phyloP scores from a whole-genome alignment of 2,797 vertebrate species.

The Pitangus sulphuratus region DNA sequence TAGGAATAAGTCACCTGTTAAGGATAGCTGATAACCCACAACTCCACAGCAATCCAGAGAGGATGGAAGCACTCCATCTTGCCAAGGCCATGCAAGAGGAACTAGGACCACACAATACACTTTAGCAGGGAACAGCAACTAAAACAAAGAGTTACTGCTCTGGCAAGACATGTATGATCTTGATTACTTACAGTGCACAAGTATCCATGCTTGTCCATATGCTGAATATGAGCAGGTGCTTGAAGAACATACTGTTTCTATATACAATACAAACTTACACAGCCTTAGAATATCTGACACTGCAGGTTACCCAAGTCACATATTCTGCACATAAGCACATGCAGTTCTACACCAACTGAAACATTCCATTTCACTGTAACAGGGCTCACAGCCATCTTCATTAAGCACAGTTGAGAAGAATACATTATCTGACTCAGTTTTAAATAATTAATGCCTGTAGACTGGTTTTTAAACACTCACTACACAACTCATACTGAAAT shows the following conservation, averaged over 20 bases:
- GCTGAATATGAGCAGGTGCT: background rate
- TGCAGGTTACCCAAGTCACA: background rate
- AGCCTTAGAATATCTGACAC: background rate
- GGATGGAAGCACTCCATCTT: background rate
- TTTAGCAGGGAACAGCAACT: background rate
- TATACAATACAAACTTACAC: background rate
- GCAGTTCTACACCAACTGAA: background rate
- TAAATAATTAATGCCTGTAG: background rate
- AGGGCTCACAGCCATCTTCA: background rate
- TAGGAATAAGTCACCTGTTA: background rate
- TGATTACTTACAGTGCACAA: background rate
- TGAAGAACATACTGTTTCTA: background rate
- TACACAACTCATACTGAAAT: background rate
- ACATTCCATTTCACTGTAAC: background rate
- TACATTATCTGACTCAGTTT: background rate
- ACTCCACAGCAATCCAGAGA: background rate
- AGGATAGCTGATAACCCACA: background rate
- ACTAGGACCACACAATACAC: background rate
- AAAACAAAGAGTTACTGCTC: background rate
- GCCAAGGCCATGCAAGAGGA: background rate
- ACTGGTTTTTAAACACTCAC: background rate
- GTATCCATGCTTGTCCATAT: background rate
- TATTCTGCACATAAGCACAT: rapidly evolving
- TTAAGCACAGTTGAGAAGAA: background rate
- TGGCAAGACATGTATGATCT: background rate